Evolutionary conservation across 2,113 vertebrate species (phyloP).

Genomic region (Eidolon helvum): DNA sequence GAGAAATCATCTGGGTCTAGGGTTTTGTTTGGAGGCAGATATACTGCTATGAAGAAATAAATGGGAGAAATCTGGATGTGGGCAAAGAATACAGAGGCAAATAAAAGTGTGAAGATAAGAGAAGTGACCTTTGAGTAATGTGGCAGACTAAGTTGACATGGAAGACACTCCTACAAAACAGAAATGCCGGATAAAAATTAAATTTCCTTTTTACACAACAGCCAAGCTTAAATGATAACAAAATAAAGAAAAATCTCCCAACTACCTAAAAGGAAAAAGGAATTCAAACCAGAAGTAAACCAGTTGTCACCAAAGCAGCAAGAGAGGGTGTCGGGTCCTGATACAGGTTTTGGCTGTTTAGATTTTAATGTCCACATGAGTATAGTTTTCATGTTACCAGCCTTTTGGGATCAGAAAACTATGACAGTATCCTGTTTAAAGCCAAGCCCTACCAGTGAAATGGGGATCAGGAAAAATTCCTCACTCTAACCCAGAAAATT

Average conservation of each 20-base stretch:
- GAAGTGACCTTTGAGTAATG: not conserved
- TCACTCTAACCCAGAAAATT: slow-evolving; percentile 2
- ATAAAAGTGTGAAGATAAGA: not conserved
- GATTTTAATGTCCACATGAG: not conserved
- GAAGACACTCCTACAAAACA: not conserved
- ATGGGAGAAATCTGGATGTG: not conserved
- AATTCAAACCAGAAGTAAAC: slow-evolving; percentile 37
- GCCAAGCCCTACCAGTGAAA: not conserved
- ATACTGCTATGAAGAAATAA: not conserved
- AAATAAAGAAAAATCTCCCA: slow-evolving; percentile 17
- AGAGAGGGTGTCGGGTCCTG: not conserved
- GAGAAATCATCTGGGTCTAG: not conserved
- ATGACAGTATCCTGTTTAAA: not conserved
- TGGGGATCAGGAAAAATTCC: not conserved
- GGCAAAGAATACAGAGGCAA: not conserved
- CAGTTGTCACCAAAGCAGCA: not conserved
- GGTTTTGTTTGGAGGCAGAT: not conserved
- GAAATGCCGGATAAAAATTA: slow-evolving; percentile 18
- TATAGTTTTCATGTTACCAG: not conserved
- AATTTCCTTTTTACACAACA: slow-evolving; percentile 22
- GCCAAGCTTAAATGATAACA: not conserved
- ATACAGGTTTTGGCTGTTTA: not conserved
- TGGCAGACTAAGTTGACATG: not conserved
- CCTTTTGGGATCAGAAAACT: not conserved
- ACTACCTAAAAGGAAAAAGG: not conserved